phyloP scores from a whole-genome alignment of 2,888 invertebrate species.

The Xestia xanthographa region DNA sequence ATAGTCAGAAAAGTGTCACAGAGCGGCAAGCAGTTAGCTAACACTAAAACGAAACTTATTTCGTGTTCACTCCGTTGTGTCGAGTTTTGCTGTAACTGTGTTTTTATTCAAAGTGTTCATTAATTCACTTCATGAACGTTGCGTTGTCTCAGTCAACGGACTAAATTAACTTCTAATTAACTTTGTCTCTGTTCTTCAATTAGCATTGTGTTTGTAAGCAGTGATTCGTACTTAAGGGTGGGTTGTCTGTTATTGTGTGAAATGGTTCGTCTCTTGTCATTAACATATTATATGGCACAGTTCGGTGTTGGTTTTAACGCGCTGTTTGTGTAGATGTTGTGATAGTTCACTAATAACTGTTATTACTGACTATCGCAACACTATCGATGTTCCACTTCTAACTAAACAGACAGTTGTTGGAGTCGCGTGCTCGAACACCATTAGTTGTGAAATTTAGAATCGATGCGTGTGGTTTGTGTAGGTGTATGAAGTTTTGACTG shows the following conservation, averaged over 20 bases:
- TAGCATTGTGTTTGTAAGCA: constrained; percentile 38
- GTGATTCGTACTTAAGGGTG: constrained; percentile 12
- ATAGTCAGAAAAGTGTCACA: background rate
- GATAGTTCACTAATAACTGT: constrained; percentile 10
- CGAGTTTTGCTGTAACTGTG: constrained; percentile 10
- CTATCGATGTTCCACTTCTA: constrained; percentile 10
- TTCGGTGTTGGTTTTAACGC: background rate
- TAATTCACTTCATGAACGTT: constrained; percentile 22
- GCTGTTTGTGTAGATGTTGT: background rate
- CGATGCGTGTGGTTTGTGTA: background rate
- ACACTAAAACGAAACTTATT: background rate
- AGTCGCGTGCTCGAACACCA: constrained; percentile 4
- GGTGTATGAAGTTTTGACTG: background rate
- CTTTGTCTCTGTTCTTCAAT: constrained; percentile 34
- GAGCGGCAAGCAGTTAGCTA: background rate
- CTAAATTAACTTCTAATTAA: constrained; percentile 38
- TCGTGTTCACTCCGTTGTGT: background rate
- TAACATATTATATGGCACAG: constrained; percentile 8
- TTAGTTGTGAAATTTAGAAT: constrained; percentile 1
- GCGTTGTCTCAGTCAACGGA: constrained; percentile 36
- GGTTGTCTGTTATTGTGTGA: constrained; percentile 11
- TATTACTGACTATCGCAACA: background rate
- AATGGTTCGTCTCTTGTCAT: background rate
- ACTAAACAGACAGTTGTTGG: background rate
- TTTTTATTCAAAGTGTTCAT: constrained; percentile 38